phyloP scores from a whole-genome alignment of 2,888 invertebrate genomes.

The Drosophila testacea region DNA sequence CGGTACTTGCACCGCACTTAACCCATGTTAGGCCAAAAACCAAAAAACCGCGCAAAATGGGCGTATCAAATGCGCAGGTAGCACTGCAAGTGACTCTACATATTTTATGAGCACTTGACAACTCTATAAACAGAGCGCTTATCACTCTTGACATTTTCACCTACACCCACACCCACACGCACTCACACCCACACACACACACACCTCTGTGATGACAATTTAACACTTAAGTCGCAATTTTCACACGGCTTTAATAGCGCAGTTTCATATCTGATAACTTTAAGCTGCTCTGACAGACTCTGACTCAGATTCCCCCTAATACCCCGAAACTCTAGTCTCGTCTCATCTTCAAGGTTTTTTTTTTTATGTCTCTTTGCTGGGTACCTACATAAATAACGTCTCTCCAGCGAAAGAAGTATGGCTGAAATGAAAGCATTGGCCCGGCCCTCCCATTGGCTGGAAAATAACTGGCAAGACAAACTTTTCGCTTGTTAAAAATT shows the following conservation, averaged over 20 bases:
- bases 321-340: constrained; percentile 3
- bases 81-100: constrained; percentile 32
- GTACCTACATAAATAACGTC: constrained; percentile 56
- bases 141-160: constrained; percentile 52
- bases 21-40: constrained; percentile 72
- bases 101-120: constrained; percentile 73
- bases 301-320: neutral
- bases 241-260: constrained; percentile 69
- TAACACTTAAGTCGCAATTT: constrained; percentile 55
- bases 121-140: constrained; percentile 73
- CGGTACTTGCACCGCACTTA: constrained; percentile 60
- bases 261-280: constrained; percentile 61
- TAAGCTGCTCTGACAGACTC: constrained; percentile 51
- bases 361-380: constrained; percentile 6
- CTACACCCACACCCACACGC: neutral
- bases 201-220: constrained; percentile 20
- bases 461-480: constrained; percentile 45
- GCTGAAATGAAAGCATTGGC: constrained; percentile 58
- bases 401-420: constrained; percentile 27
- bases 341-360: constrained; percentile 8
- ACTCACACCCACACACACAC: neutral
- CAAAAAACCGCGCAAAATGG: constrained; percentile 53
- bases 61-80: constrained; percentile 63
- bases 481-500: constrained; percentile 60
- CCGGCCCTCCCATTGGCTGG: constrained; percentile 11